Evolutionary conservation across 2,797 vertebrate species (phyloP), one percentile per base, ranked within the genome.

Genomic region (Cyclopterus lumpus): DNA sequence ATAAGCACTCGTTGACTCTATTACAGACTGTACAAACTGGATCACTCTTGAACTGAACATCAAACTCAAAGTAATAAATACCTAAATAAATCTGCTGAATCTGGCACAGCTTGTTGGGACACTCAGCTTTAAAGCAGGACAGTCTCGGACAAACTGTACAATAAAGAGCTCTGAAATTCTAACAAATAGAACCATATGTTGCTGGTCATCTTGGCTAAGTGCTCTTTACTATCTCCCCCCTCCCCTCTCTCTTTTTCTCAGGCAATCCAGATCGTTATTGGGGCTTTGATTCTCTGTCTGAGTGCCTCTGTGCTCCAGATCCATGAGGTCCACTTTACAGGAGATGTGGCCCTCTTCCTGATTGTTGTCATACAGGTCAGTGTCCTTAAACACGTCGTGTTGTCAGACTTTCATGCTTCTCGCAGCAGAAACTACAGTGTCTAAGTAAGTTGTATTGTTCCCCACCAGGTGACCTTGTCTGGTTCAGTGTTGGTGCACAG

Each of bases 251-350:
- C 15, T 2, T 15, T 30, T 53, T 30, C 15, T 7, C 81, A 96
- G 95, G 94, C 93, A 0, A 91, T 96, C 84, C 95, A 96, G 88
- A 92, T 96, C 20, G 89, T 96, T 15, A 95, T 95, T 4, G 95
- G 86, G 3, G 86, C 87, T 40, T 75, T 96, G 76, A 94, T 92
- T 59, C 92, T 96, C 16, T 96, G 95, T 74, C 92, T 96, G 77
- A 95, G 95, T 20, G 76, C 88, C 7, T 95, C 94, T 1, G 89
- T 95, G 65, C 93, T 95, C n/a, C 93, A 95, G 81, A 86, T 95
- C 69, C 91, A 94, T 0, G 94, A 95, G 79, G 88, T 96, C 66
- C 95, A 96, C 86, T 95, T 95, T 40, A 93, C 88, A 0, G 90
- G 88, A 15, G 95, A 96, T 20, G 83, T 95, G 20, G 89, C 89